These are phyloP conservation scores for Sphaerophoria rueppellii DNA, from an alignment of 2,888 invertebrate species.

Conservation along the genomic window DNA sequence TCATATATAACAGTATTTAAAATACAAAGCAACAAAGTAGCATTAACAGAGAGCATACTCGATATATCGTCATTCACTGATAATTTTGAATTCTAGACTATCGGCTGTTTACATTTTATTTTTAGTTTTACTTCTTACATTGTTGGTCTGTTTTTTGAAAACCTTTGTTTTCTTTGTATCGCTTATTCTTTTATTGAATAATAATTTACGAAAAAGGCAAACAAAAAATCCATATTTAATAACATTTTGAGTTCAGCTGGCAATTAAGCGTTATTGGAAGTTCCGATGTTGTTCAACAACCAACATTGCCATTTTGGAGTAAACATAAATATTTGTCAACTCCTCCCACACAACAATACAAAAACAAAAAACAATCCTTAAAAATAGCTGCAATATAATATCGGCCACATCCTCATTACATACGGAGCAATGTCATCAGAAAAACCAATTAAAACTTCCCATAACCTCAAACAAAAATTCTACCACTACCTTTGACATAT, in stretches of 20 bases:
- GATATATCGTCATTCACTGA: too few relatives aligned
- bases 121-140: too few relatives aligned
- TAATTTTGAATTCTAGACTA: too few relatives aligned
- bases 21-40: too few relatives aligned
- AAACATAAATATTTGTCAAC: slow-evolving; percentile 11
- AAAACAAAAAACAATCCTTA: neutral
- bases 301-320: neutral
- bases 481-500: neutral
- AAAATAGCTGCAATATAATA: neutral
- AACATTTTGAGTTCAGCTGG: neutral
- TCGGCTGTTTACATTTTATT: too few relatives aligned
- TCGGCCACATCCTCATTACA: slow-evolving; percentile 5
- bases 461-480: neutral
- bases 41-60: too few relatives aligned
- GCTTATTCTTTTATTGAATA: too few relatives aligned
- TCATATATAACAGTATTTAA: too few relatives aligned
- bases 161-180: too few relatives aligned
- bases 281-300: neutral
- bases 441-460: slow-evolving; percentile 33
- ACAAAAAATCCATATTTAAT: too few relatives aligned
- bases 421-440: neutral
- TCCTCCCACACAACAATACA: neutral
- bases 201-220: too few relatives aligned
- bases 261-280: neutral
- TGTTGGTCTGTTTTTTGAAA: too few relatives aligned